These are phyloP conservation scores for Anoura caudifer DNA, from an alignment of 2,113 vertebrate genomes.

Conservation along the genomic window DNA sequence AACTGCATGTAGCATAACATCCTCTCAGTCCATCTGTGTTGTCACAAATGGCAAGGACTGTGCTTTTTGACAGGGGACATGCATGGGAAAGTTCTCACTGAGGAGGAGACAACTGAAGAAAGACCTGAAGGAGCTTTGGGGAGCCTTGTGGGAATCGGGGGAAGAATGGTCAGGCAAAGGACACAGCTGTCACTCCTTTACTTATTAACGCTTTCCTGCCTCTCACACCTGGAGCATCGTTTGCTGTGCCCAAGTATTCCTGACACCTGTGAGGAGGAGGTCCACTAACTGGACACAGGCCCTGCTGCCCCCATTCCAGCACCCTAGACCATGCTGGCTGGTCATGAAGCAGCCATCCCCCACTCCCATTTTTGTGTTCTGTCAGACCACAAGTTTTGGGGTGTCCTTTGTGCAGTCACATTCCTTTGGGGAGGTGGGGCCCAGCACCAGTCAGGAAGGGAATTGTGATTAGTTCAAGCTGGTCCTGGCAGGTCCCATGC, in stretches of 20 bases:
- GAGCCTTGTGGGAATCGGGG: fast-evolving
- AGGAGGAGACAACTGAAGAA: neutral
- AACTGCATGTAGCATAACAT: neutral
- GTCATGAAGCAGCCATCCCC: neutral
- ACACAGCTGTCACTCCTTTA: neutral
- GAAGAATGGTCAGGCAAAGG: neutral
- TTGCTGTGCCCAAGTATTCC: neutral
- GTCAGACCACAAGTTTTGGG: neutral
- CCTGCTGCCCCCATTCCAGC: fast-evolving
- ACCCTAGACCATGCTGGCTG: neutral
- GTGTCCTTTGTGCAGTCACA: too few species aligned
- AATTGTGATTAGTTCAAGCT: neutral
- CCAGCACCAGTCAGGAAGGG: neutral
- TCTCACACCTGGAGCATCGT: neutral
- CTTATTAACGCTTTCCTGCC: neutral
- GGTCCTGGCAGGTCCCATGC: too few species aligned
- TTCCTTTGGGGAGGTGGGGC: neutral
- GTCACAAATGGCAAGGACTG: neutral
- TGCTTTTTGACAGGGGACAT: too few species aligned
- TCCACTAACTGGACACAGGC: neutral
- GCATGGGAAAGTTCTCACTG: neutral
- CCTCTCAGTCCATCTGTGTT: neutral
- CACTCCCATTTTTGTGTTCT: neutral
- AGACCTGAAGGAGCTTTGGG: neutral
- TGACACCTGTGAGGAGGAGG: neutral